These are phyloP conservation scores for Chouioia cunea DNA, from an alignment of 2,888 invertebrate species.

Conservation along the genomic window DNA sequence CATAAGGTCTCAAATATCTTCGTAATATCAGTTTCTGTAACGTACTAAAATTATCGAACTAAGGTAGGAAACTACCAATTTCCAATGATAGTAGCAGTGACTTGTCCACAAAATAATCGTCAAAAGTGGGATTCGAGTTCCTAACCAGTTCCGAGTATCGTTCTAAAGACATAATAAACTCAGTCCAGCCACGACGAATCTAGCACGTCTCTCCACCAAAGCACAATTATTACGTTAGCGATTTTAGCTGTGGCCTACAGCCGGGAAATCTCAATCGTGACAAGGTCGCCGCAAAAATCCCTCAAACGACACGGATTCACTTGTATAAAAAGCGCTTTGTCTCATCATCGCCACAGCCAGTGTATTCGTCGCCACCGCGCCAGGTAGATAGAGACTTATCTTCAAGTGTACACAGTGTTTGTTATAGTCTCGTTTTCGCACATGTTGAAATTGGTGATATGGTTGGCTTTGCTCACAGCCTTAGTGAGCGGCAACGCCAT, in stretches of 20 bases:
- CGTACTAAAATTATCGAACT: not conserved
- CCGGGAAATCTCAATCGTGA: constrained; percentile 64
- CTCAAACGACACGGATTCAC: constrained; percentile 61
- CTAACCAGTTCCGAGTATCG: constrained; percentile 35
- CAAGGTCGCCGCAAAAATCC: constrained; percentile 57
- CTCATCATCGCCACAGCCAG: constrained; percentile 15
- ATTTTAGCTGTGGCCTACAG: constrained; percentile 5
- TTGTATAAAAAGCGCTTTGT: constrained; percentile 59
- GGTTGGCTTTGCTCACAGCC: constrained; percentile 16
- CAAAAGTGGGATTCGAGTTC: constrained; percentile 40
- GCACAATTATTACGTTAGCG: constrained; percentile 54
- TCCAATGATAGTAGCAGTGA: not conserved
- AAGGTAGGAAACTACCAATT: constrained; percentile 6
- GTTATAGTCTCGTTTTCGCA: not conserved
- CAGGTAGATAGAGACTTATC: not conserved
- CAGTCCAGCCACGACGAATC: constrained; percentile 14
- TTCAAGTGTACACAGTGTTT: not conserved
- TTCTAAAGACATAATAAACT: constrained; percentile 32
- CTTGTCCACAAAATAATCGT: constrained; percentile 20
- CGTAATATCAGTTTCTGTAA: not conserved
- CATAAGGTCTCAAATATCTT: too few species aligned
- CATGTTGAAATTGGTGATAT: constrained; percentile 17
- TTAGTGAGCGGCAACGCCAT: constrained; percentile 25
- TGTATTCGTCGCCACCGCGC: constrained; percentile 5
- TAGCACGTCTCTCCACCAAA: constrained; percentile 34